Evolutionary conservation across 2,797 vertebrate genomes (phyloP).

Genomic region (Gymnocypris eckloni): DNA sequence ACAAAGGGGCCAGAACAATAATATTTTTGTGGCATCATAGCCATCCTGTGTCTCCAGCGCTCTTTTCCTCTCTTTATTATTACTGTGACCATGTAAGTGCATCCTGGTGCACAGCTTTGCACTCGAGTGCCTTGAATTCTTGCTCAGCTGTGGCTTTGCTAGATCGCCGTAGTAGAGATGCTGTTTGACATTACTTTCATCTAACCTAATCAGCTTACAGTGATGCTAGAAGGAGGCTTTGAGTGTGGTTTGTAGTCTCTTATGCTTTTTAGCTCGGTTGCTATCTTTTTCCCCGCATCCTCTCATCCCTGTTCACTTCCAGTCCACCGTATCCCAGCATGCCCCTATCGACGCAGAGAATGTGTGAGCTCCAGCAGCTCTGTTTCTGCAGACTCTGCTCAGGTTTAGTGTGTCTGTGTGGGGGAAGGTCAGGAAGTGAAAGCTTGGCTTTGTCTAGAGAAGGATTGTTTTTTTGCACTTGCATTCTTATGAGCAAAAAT

Average conservation of each 20-base stretch:
- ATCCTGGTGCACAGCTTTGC: background rate
- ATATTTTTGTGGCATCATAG: background rate
- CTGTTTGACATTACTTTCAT: slow-evolving; percentile 50
- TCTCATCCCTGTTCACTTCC: slow-evolving; percentile 15
- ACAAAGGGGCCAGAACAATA: background rate
- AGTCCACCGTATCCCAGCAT: background rate
- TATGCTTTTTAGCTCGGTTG: slow-evolving; percentile 18
- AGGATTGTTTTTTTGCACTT: slow-evolving; percentile 35
- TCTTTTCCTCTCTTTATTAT: slow-evolving; percentile 1
- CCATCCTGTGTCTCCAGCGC: background rate
- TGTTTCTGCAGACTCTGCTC: background rate
- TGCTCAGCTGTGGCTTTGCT: background rate
- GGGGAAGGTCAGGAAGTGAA: slow-evolving; percentile 40
- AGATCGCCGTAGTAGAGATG: slow-evolving; percentile 42
- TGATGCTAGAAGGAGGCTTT: slow-evolving; percentile 33
- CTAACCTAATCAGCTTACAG: slow-evolving; percentile 44
- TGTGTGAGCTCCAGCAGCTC: background rate
- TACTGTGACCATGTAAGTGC: background rate
- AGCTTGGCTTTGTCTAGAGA: slow-evolving; percentile 46
- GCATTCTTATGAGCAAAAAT: slow-evolving; percentile 41
- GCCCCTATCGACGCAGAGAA: background rate
- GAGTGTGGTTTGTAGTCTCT: slow-evolving; percentile 30
- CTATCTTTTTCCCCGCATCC: slow-evolving; percentile 4
- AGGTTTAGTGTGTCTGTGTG: slow-evolving; percentile 16
- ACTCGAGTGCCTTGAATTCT: background rate